Percentiles rank a stretch among this genome's conserved stretches.
These are phyloP conservation scores for western clawed frog (Xenopus tropicalis) DNA, from an alignment of 2,113 vertebrate genomes.

Conservation along the genomic window DNA sequence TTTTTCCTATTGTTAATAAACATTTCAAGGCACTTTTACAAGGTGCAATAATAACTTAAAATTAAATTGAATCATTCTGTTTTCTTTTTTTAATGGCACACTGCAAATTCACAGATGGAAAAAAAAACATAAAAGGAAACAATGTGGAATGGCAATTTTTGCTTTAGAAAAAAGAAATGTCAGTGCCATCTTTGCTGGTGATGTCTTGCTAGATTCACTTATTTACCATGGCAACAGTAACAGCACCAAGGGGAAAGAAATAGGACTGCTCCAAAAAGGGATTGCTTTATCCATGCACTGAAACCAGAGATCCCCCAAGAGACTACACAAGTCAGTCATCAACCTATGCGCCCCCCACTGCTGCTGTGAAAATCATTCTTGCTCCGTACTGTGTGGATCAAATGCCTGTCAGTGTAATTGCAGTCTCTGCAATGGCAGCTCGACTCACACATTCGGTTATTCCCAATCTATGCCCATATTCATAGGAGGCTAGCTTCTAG, in stretches of 20 bases:
- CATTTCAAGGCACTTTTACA: not conserved
- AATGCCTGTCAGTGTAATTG: conserved; percentile 36
- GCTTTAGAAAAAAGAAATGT: conserved; percentile 52
- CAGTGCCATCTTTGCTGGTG: conserved; percentile 59
- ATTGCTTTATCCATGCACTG: conserved; percentile 49
- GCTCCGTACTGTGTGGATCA: conserved; percentile 42
- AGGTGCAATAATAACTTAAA: conserved; percentile 41
- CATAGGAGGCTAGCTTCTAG: conserved; percentile 16
- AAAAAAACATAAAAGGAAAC: conserved; percentile 42
- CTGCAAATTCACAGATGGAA: conserved; percentile 9
- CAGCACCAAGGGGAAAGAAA: conserved; percentile 52
- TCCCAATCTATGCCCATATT: conserved; percentile 11
- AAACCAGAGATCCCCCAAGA: conserved; percentile 54
- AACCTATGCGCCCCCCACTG: conserved; percentile 44
- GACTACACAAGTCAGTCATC: conserved; percentile 47
- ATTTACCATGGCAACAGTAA: conserved; percentile 74
- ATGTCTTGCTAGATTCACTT: conserved; percentile 56
- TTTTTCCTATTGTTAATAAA: too few relatives aligned
- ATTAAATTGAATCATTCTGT: conserved; percentile 12
- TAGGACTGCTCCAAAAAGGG: conserved; percentile 47
- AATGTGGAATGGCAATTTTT: conserved; percentile 42
- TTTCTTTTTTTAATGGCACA: too few relatives aligned
- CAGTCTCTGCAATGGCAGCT: conserved; percentile 13
- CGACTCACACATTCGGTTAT: conserved; percentile 1
- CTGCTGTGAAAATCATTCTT: conserved; percentile 54